These are phyloP conservation scores for Oreotragus oreotragus DNA, from an alignment of 2,113 vertebrate species.

Conservation along the genomic window DNA sequence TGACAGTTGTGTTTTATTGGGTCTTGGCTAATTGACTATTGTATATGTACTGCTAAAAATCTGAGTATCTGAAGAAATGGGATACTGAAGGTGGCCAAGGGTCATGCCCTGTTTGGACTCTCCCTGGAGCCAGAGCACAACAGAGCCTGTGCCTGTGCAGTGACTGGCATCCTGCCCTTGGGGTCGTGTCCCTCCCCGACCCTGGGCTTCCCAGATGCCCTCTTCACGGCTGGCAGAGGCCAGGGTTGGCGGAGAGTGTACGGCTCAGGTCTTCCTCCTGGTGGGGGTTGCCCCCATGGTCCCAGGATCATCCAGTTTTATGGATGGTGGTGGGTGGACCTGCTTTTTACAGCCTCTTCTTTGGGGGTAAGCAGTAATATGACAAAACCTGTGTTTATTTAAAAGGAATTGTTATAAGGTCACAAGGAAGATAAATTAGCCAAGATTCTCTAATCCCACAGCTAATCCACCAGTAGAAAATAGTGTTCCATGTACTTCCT, in stretches of 20 bases:
- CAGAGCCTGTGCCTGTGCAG: neutral
- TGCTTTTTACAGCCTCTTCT: constrained; percentile 27
- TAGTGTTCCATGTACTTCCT: constrained; percentile 51
- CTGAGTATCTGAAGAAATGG: neutral
- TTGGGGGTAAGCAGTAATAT: neutral
- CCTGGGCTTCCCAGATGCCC: neutral
- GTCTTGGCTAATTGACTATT: neutral
- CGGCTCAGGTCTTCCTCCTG: neutral
- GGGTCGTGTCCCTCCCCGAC: neutral
- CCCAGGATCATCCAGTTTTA: neutral
- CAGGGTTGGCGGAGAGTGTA: rapidly evolving
- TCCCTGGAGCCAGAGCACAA: neutral
- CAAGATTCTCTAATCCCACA: constrained; percentile 61
- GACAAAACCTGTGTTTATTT: constrained; percentile 47
- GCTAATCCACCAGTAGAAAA: constrained; percentile 71
- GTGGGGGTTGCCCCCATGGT: neutral
- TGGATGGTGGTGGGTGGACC: neutral
- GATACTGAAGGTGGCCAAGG: neutral
- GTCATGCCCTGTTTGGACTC: neutral
- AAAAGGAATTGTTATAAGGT: constrained; percentile 6
- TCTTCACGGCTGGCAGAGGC: neutral
- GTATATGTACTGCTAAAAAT: neutral
- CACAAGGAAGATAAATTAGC: constrained; percentile 60
- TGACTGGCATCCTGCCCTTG: neutral
- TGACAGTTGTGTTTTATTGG: neutral